Percentiles rank a stretch among this genome's conserved stretches.
phyloP scores from a whole-genome alignment of 2,113 vertebrate species.

The Chlamydotis undulata region DNA sequence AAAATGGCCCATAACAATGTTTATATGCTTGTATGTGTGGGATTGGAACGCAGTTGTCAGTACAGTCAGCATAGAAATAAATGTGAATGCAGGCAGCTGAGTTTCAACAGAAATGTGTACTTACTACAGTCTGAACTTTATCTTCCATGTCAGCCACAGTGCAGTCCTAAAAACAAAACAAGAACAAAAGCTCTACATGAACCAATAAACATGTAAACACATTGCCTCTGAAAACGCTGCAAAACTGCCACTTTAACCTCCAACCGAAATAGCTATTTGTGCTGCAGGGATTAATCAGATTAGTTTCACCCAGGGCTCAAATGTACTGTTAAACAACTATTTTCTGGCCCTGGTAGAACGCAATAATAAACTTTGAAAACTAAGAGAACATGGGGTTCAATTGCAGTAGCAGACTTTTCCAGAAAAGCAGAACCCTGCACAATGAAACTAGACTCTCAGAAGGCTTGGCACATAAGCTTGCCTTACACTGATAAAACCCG shows the following conservation, averaged over 20 bases:
- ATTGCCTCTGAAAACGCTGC: not conserved
- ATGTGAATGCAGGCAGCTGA: not conserved
- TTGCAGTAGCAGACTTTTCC: not conserved
- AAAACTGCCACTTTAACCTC: not conserved
- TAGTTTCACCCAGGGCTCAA: constrained; percentile 31
- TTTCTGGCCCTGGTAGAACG: constrained; percentile 7
- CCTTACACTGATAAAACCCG: not conserved
- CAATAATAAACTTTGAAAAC: constrained; percentile 33
- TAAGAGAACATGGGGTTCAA: not conserved
- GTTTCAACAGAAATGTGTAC: constrained; percentile 66
- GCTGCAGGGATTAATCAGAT: constrained; percentile 37
- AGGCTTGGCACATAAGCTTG: not conserved
- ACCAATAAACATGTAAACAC: not conserved
- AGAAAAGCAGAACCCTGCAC: not conserved
- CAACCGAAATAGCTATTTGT: not conserved
- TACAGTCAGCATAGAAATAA: not conserved
- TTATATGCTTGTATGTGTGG: not conserved
- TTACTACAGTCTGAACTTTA: constrained; percentile 94
- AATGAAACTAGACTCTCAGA: not conserved
- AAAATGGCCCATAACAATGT: not conserved
- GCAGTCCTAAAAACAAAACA: constrained; percentile 84
- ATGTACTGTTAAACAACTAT: constrained; percentile 21
- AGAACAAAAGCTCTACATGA: not conserved
- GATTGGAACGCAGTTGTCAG: not conserved
- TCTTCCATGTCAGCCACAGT: constrained; percentile 96